Conservation (phyloP, 2,888 invertebrate species). For the Colostygia pectinataria region DNA sequence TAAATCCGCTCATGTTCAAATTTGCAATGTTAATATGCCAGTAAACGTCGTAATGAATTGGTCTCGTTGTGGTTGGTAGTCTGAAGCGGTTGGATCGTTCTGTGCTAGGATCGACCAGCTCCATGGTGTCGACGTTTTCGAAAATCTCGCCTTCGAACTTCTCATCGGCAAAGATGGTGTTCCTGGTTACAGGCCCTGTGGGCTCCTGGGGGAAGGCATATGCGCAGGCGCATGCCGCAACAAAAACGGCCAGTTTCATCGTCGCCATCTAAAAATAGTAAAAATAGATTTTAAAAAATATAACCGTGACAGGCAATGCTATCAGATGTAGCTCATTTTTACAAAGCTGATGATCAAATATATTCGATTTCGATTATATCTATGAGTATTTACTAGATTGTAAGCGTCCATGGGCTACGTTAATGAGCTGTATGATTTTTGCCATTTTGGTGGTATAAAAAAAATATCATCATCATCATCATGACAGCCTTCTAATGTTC, state of each 20-base stretch:
- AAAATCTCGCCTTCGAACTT: slow-evolving; percentile 62
- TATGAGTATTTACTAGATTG: too few relatives aligned
- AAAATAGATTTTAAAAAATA: too few relatives aligned
- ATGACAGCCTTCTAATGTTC: too few relatives aligned
- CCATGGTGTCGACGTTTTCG: slow-evolving; percentile 48
- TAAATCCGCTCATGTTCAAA: slow-evolving; percentile 57
- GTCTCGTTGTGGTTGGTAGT: slow-evolving; percentile 76
- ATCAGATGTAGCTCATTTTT: too few relatives aligned
- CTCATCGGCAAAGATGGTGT: slow-evolving; percentile 70
- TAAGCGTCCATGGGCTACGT: too few relatives aligned
- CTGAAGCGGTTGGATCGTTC: slow-evolving; percentile 54
- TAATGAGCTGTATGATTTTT: too few relatives aligned
- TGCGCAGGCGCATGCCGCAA: slow-evolving; percentile 45
- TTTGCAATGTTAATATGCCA: slow-evolving; percentile 66
- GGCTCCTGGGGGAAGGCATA: slow-evolving; percentile 45
- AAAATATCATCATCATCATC: too few relatives aligned
- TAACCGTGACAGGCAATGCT: too few relatives aligned
- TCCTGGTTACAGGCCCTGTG: slow-evolving; percentile 45
- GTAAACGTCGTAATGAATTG: slow-evolving; percentile 75
- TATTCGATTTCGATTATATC: too few relatives aligned
- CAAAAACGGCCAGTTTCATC: slow-evolving; percentile 48
- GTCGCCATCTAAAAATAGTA: slow-evolving; percentile 62
- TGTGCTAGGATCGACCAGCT: slow-evolving; percentile 27
- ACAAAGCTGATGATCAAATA: too few relatives aligned
- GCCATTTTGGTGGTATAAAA: too few relatives aligned